These are phyloP conservation scores for Ibycter americanus DNA, from an alignment of 2,797 vertebrate species.

Conservation along the genomic window DNA sequence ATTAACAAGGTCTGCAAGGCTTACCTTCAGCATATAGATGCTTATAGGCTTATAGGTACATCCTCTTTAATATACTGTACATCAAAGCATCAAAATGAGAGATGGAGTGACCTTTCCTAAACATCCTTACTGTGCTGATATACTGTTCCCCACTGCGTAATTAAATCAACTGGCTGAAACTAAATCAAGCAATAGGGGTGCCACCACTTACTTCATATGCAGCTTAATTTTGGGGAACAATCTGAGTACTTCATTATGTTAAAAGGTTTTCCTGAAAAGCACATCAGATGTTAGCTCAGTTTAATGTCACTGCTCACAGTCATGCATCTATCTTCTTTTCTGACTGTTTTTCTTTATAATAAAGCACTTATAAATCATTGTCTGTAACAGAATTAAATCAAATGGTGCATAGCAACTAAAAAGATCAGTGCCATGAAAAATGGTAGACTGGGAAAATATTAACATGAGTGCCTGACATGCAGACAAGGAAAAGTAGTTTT, in stretches of 20 bases:
- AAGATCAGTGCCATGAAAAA: constrained; percentile 51
- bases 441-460: constrained; percentile 50
- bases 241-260: neutral
- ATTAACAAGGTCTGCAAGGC: neutral
- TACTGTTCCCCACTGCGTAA: neutral
- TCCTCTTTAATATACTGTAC: neutral
- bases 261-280: constrained; percentile 3
- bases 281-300: neutral
- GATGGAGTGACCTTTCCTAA: neutral
- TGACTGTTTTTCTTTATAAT: neutral
- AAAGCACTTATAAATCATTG: constrained; percentile 24
- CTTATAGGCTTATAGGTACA: neutral
- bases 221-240: neutral
- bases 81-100: neutral
- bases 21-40: neutral
- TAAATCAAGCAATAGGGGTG: neutral
- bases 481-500: constrained; percentile 20
- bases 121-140: neutral
- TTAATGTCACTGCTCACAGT: neutral
- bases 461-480: neutral
- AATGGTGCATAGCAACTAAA: constrained; percentile 32
- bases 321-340: neutral
- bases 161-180: neutral
- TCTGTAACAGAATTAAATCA: constrained; percentile 36
- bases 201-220: neutral